Base-by-base conservation (phyloP, 2,888 invertebrate species). In the Achlya flavicornis region DNA sequence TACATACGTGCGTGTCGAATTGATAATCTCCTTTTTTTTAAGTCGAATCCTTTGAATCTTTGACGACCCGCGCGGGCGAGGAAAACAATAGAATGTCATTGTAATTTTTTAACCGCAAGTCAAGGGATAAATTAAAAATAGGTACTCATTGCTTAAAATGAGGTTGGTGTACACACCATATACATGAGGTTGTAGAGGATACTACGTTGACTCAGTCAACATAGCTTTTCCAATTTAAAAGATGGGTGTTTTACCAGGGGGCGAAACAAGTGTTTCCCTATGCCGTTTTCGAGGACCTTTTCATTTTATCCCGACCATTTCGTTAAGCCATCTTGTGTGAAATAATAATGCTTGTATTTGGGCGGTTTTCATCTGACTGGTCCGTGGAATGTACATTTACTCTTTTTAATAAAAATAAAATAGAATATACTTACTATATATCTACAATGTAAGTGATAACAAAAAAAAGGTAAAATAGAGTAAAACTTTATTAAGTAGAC, bases 231-330 rank as follows among this genome's bases (percentile, higher is more conserved):
- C 48, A 53, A 32, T 53, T 53, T 48, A 35, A 61, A 53, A 53
- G 14, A 48, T 46, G 58, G 43, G 32, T 61, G 16, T 57, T 63
- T 61, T 33, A 61, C 43, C 41, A 43, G 57, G 41, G 58, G 61
- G 60, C 58, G 61, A 66, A 61, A 66, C 63, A 66, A 66, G 64
- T 64, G 64, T 64, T 66, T 66, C 62, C 64, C 58, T 63, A 57
- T 65, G 57, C 61, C 63, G 41, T 38, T 59, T 19, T n/a, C 16
- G 19, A 38, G 59, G 38, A 35, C 10, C 35, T 38, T 59, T n/a
- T n/a, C 46, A 46, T n/a, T 46, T 46, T 59, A 59, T 59, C 41
- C 38, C 16, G 11, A 4, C 38, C 41, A 38, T 59, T n/a, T 38
- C 38, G 58, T 58, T 35, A 35, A 46, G 46, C 35, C 58, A 58